Conservation (phyloP, 2,888 invertebrate species). For the Diploptera punctata region DNA sequence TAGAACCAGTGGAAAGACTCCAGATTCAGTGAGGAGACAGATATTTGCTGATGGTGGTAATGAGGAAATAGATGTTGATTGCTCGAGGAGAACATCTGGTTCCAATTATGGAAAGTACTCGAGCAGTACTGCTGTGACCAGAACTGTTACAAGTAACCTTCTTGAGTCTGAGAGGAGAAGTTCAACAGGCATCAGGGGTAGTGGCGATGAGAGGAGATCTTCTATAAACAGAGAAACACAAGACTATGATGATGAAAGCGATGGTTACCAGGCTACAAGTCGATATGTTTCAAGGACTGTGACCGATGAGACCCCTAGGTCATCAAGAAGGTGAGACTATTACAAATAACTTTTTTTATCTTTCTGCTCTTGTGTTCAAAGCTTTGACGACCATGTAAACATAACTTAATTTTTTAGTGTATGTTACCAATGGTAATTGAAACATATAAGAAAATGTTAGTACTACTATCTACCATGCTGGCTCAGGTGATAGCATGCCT, state of each 20-base stretch:
- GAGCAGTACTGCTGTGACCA: not conserved
- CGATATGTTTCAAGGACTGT: slow-evolving; percentile 21
- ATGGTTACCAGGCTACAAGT: slow-evolving; percentile 29
- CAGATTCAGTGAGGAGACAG: slow-evolving; percentile 35
- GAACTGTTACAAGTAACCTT: not conserved
- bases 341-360: no score
- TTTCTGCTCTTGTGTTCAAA: no score
- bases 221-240: slow-evolving; percentile 16
- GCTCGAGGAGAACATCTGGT: not conserved
- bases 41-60: slow-evolving; percentile 37
- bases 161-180: slow-evolving; percentile 10
- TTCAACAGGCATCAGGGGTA: not conserved
- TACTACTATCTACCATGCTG: no score
- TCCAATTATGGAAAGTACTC: slow-evolving; percentile 17
- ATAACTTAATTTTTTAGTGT: no score
- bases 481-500: no score
- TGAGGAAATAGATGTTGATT: slow-evolving; percentile 16
- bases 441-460: no score
- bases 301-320: not conserved
- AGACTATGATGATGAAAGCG: slow-evolving; percentile 38
- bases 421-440: no score
- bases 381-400: no score
- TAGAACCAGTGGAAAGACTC: slow-evolving; percentile 2
- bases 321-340: slow-evolving; percentile 11
- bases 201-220: slow-evolving; percentile 27